Conservation (phyloP, 2,888 invertebrate genomes). For the Thecophora atra region DNA sequence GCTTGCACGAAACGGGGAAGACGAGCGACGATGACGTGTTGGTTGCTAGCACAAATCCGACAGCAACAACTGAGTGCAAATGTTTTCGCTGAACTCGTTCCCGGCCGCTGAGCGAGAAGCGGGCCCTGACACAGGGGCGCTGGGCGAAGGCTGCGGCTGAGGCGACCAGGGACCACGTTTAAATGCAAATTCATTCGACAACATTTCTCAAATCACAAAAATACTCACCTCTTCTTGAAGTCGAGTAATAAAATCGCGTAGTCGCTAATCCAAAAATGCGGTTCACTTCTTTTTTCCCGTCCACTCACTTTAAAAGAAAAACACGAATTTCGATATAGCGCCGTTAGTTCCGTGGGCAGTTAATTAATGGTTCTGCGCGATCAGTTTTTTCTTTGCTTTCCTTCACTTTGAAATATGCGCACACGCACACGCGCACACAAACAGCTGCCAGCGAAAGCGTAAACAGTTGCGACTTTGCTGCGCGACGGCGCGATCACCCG, state of each 20-base stretch:
- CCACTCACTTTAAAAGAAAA: no score
- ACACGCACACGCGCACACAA: slow-evolving; percentile 12
- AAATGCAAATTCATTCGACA: no score
- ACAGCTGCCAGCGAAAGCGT: slow-evolving; percentile 18
- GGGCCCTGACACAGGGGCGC: no score
- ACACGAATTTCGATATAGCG: no score
- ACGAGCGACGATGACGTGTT: background rate
- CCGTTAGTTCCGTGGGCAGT: background rate
- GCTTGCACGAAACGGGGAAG: no score
- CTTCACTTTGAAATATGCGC: background rate
- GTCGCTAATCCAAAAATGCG: slow-evolving; percentile 7
- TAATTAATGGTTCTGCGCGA: background rate
- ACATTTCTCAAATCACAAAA: background rate
- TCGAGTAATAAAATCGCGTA: slow-evolving; percentile 10
- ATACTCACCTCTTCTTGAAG: slow-evolving; percentile 10
- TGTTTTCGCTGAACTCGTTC: no score
- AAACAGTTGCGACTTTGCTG: slow-evolving; percentile 29
- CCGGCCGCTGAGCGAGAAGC: no score
- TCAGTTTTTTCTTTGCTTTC: background rate
- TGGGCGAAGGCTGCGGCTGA: background rate
- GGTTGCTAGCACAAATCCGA: background rate
- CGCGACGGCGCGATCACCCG: slow-evolving; percentile 34
- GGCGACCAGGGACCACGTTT: background rate
- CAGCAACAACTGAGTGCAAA: background rate
- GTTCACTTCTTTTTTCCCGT: no score